Evolutionary conservation across 2,888 invertebrate genomes (phyloP).

Genomic region (Eugnorisma glareosa): DNA sequence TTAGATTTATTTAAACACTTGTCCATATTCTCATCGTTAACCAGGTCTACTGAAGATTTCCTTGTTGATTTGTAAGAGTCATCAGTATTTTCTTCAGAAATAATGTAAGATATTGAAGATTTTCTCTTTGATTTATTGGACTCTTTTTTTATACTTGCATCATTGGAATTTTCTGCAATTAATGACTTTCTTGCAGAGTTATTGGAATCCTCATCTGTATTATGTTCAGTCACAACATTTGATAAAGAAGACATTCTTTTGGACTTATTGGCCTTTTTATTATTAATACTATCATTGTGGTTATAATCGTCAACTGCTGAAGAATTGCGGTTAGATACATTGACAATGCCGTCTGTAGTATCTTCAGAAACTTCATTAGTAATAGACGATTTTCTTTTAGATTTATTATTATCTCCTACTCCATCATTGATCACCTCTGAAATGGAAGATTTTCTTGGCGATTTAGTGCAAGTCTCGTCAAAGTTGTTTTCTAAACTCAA

Average conservation of each 20-base stretch:
- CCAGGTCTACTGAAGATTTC: constrained; percentile 21
- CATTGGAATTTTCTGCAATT: constrained; percentile 13
- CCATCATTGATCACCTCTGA: constrained; percentile 26
- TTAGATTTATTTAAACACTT: constrained; percentile 44
- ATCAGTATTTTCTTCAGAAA: constrained; percentile 25
- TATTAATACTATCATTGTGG: constrained; percentile 28
- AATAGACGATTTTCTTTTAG: constrained; percentile 52
- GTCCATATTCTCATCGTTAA: constrained; percentile 26
- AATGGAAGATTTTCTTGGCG: constrained; percentile 54
- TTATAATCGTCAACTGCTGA: neutral
- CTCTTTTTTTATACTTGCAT: constrained; percentile 26
- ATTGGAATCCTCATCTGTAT: constrained; percentile 21
- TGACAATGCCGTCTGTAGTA: constrained; percentile 37
- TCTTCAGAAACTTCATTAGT: constrained; percentile 34
- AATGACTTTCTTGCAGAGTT: constrained; percentile 29
- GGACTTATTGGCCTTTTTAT: constrained; percentile 48
- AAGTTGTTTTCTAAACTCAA: constrained; percentile 2
- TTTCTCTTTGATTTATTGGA: constrained; percentile 53
- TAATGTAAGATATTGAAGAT: constrained; percentile 21
- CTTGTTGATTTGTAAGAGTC: constrained; percentile 30
- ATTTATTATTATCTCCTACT: constrained; percentile 33
- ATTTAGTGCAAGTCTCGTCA: constrained; percentile 35
- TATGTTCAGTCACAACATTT: constrained; percentile 21
- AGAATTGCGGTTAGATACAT: constrained; percentile 24
- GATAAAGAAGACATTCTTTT: constrained; percentile 55